These are phyloP conservation scores for Aradus depressus DNA, from an alignment of 2,888 invertebrate genomes.

Conservation along the genomic window DNA sequence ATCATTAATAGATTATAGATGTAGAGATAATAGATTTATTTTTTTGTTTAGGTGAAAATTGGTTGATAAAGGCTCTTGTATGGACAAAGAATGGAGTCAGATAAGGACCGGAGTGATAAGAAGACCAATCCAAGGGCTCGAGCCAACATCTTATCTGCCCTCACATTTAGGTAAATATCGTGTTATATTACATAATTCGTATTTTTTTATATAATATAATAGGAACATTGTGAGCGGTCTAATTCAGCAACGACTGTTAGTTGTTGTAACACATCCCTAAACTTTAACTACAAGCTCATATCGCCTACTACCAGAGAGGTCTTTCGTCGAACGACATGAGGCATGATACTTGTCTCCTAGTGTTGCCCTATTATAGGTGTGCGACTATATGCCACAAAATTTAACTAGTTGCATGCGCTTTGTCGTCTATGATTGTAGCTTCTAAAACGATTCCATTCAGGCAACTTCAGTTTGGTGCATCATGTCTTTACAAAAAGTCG, in stretches of 20 bases:
- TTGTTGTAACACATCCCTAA: not conserved
- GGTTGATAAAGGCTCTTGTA: not conserved
- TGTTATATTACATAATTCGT: not conserved
- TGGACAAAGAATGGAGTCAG: conserved; percentile 17
- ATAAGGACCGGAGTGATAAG: conserved; percentile 4
- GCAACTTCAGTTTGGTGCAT: no score
- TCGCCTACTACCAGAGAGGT: not conserved
- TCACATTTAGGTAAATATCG: conserved; percentile 13
- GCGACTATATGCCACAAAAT: no score
- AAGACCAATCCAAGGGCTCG: conserved; percentile 13
- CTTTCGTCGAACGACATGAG: no score
- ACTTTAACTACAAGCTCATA: not conserved
- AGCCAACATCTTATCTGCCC: conserved; percentile 13
- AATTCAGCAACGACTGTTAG: not conserved
- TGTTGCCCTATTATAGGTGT: no score
- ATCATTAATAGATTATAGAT: no score
- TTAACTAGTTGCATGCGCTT: no score
- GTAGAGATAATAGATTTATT: no score
- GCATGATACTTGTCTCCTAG: no score
- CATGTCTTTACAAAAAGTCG: no score
- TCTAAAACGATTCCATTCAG: no score
- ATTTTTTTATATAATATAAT: not conserved
- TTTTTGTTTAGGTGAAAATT: no score
- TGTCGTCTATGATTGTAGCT: no score
- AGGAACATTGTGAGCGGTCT: not conserved